Conservation (phyloP, 2,113 vertebrate genomes). For the Sinocyclocheilus maitianheensis region DNA sequence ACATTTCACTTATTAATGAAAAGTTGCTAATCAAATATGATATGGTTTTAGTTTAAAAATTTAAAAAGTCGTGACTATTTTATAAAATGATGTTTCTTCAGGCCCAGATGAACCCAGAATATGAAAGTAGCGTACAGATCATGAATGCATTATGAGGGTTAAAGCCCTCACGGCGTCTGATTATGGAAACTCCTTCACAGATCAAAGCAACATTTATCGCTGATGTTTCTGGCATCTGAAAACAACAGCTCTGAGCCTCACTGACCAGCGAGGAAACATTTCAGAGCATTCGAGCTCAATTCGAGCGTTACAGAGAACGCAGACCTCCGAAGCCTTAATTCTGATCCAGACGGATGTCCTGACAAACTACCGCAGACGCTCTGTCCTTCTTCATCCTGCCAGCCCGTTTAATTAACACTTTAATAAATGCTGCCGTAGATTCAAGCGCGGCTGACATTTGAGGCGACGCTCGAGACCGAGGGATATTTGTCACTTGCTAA, state of each 20-base stretch:
- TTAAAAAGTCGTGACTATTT: neutral
- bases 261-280: neutral
- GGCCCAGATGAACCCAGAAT: neutral
- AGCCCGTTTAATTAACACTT: slow-evolving; percentile 79
- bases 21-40: neutral
- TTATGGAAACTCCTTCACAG: slow-evolving; percentile 4
- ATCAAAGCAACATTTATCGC: neutral
- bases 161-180: neutral
- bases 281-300: neutral
- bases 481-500: slow-evolving; percentile 68
- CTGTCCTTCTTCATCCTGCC: slow-evolving; percentile 66
- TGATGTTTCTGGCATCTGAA: neutral
- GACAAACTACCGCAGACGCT: slow-evolving; percentile 55
- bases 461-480: slow-evolving; percentile 57
- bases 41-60: neutral
- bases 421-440: slow-evolving; percentile 78
- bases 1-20: too few species aligned
- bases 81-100: neutral
- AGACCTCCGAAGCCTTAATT: slow-evolving; percentile 37
- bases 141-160: neutral
- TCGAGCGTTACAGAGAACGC: neutral
- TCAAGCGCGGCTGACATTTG: slow-evolving; percentile 73
- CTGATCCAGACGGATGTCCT: slow-evolving; percentile 54
- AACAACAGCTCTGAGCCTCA: neutral
- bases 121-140: neutral